phyloP scores from a whole-genome alignment of 2,113 vertebrate genomes.

The Apus apus region DNA sequence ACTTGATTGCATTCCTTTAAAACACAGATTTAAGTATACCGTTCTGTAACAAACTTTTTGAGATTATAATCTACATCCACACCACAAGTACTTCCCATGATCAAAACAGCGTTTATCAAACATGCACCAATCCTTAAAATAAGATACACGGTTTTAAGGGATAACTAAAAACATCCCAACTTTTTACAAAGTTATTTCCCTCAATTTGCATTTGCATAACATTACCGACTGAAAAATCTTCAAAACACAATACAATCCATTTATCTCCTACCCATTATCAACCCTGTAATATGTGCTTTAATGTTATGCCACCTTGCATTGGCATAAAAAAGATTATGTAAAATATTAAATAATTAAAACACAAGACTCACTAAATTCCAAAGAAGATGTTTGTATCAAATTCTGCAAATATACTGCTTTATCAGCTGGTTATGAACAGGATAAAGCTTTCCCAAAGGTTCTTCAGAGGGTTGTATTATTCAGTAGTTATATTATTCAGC shows the following conservation, averaged over 20 bases:
- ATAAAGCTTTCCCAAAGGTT: neutral
- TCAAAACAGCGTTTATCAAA: neutral
- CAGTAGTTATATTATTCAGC: conserved; percentile 15
- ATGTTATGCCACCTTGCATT: neutral
- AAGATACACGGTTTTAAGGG: neutral
- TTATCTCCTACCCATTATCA: neutral
- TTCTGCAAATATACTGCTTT: neutral
- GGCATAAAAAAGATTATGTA: neutral
- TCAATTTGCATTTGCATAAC: neutral
- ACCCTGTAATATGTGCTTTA: neutral
- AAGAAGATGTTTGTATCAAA: neutral
- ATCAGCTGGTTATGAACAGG: neutral
- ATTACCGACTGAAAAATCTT: neutral
- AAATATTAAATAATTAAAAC: conserved; percentile 28
- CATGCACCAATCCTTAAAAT: neutral
- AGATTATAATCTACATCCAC: neutral
- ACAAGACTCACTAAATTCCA: neutral
- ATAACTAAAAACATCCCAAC: neutral
- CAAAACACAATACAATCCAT: neutral
- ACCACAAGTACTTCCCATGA: neutral
- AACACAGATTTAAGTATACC: neutral
- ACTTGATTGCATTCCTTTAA: neutral
- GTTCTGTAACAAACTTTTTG: neutral
- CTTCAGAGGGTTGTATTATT: neutral
- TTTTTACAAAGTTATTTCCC: neutral